phyloP scores from a whole-genome alignment of 30 jellyfish, hydroid and myxozoan genomes.

The Sanderia malayensis region DNA sequence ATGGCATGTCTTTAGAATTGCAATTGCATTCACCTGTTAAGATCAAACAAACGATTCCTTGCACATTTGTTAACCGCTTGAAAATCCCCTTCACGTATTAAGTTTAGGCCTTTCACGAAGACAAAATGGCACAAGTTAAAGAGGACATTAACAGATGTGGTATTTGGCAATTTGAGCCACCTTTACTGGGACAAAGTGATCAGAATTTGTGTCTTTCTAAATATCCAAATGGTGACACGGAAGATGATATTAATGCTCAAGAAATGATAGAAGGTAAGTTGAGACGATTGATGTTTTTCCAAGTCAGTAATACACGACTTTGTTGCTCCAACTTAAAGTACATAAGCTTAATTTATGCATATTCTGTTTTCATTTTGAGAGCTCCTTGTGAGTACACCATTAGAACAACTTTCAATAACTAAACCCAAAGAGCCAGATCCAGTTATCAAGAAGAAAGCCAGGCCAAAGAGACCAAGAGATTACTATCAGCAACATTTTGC shows the following conservation, averaged over 20 bases:
- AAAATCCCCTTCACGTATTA: no score
- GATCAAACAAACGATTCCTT: no score
- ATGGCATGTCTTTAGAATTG: no score
- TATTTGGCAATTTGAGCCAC: background rate
- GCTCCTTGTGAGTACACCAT: conserved; percentile 57
- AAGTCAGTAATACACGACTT: no score
- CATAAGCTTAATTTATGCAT: no score
- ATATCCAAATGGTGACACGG: background rate
- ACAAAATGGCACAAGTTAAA: background rate
- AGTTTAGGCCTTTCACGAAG: background rate
- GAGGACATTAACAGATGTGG: background rate
- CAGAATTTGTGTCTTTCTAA: background rate
- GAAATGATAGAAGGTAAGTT: background rate
- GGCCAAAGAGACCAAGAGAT: conserved; percentile 34
- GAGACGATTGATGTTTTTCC: no score
- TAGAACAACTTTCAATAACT: conserved; percentile 7
- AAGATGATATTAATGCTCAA: background rate
- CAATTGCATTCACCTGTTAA: no score
- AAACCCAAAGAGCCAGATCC: conserved; percentile 6
- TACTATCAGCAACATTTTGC: conserved; percentile 28
- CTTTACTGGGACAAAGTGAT: background rate
- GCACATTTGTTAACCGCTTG: no score
- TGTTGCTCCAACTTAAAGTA: background rate
- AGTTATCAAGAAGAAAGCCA: background rate
- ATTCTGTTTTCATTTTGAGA: conserved; percentile 13